Evolutionary conservation across 2,797 vertebrate species (phyloP), one percentile per base, ranked within the genome.

Genomic region (Lateolabrax maculatus): DNA sequence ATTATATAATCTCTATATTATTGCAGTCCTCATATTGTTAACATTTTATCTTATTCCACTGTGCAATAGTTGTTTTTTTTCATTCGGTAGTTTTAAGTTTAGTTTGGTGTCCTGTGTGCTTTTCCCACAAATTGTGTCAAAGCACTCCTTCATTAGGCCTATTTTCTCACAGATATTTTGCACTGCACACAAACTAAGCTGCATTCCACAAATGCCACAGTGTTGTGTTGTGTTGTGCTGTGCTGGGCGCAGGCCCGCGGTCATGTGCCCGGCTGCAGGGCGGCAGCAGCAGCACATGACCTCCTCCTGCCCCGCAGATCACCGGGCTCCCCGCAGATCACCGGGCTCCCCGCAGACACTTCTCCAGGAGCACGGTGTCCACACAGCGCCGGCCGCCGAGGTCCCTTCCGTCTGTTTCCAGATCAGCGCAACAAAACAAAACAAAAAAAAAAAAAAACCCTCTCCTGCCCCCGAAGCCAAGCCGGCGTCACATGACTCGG

Each of bases 281-380:
- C 87, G 29, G n/a, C 64, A 48, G 84, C 87, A 31, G n/a, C 64
- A 48, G 84, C 92, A 87, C 91, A 87, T 93, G 92, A 91, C 87
- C 72, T 55, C 1, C 23, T 55, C 48, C 56, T 56, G 79, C 62
- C 46, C 60, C 27, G 4, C 36, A 11, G 68, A 64, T 71, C 85
- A 61, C 5, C 62, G 0, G 18, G 23, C 58, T 71, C 60, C 67
- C 39, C 53, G n/a, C n/a, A n/a, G n/a, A n/a, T n/a, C n/a, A n/a
- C n/a, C n/a, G n/a, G n/a, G n/a, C n/a, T n/a, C n/a, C n/a, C n/a
- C n/a, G n/a, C n/a, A n/a, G n/a, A 10, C 71, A 16, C 65, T 56
- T 9, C 67, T 23, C 37, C 36, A 2, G 15, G 31, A 51, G 27
- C 56, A n/a, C n/a, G n/a, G n/a, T n/a, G n/a, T n/a, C n/a, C n/a